Evolutionary conservation across 1,140 invertebrate genomes (phyloP), one percentile per base, ranked within the genome.

Genomic region (Brachionus angularis): DNA sequence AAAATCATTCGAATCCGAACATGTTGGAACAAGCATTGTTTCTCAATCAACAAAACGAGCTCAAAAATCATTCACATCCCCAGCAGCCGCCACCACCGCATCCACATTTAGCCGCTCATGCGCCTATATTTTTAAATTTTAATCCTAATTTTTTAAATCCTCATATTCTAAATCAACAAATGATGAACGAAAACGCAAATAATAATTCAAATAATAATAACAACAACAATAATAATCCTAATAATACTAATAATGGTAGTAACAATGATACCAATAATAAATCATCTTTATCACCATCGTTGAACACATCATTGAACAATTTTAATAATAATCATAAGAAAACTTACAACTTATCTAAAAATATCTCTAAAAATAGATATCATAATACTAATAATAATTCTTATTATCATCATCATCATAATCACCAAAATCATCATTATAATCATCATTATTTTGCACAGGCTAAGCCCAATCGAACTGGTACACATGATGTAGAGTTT

Each of bases 101-200:
- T 18, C 31, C 23, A 16, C 18, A 36, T 16, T 34, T 23, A 8
- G 36, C 18, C 53, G 23, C n/a, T 29, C n/a, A 29, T 21, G 53
- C 53, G 18, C 53, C 53, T 8, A 58, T 58, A 58, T 58, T 58
- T 58, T 10, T 58, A 0, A 33, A 58, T 21, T 58, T 58, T 8
- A 39, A 39, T 10, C 53, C 53, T 7, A 58, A 39, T 39, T 25
- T 58, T 21, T 23, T 58, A 10, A 31, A 42, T 42, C 10, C 10
- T 42, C 39, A 42, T 3, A n/a, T 34, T 16, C 33, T 58, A 8
- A 58, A 39, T 23, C 53, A 58, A 33, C n/a, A n/a, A n/a, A n/a
- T n/a, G n/a, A 58, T 58, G 53, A 39, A 23, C 33, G 53, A 42
- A 42, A 42, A 58, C 33, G 12, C 52, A 16, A 39, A 21, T 23